Evolutionary conservation across 1,140 invertebrate species (phyloP), one percentile per base, ranked within the genome.

Genomic region (Maniola jurtina): DNA sequence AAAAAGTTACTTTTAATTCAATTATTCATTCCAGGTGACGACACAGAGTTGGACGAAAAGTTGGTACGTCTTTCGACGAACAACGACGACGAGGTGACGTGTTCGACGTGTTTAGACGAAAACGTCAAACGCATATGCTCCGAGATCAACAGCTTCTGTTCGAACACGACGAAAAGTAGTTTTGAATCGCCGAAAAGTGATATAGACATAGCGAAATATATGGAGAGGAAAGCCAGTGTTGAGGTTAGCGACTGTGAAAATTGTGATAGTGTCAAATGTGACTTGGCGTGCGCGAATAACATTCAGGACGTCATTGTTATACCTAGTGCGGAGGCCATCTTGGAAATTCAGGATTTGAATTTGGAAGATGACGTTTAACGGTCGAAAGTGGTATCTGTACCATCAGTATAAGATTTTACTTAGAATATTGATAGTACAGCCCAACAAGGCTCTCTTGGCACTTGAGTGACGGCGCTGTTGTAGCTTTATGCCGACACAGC

Each of bases 301-400:
- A 84, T 89, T 54, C 76, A 71, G 8, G 90, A 91, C 6, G 88
- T 91, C 5, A 91, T 91, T 13, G 90, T 91, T 8, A 86, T 91
- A 81, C 88, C 85, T 4, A 91, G 89, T 59, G 89, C 89, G 7
- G 89, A 91, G 64, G 89, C 90, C 16, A 89, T 89, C 5, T 76
- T 91, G 72, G 83, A 88, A 69, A 86, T 64, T 15, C 71, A 66
- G 13, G 36, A 63, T 63, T 61, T 67, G 54, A 56, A 62, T 47
- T 16, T 60, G 50, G 65, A 61, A 68, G 7, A 34, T 6, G 13
- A 50, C 5, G 48, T 16, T 50, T 7, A 11, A 13, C 34, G 10
- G 13, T 34, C 4, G 52, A 11, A 10, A 25, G 2, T 16, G 11
- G n/a, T n/a, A n/a, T n/a, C n/a, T n/a, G n/a, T n/a, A n/a, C n/a